phyloP scores from a whole-genome alignment of 2,797 vertebrate species.

The Amphiprion clarkii region DNA sequence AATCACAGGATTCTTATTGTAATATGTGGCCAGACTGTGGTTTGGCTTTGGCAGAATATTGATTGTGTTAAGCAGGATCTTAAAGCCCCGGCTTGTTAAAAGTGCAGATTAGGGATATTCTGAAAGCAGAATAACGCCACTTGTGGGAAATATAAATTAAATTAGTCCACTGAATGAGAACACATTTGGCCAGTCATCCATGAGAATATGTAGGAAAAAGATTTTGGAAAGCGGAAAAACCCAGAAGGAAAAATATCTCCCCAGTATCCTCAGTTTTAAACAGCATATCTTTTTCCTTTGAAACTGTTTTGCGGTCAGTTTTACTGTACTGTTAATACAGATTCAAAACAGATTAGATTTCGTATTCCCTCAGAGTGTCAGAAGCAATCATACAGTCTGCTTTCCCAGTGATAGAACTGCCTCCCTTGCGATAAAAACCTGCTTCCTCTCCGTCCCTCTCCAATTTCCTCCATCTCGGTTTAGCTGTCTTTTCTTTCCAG shows the following conservation, averaged over 20 bases:
- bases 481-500: slow-evolving; percentile 44
- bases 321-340: slow-evolving; percentile 28
- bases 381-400: slow-evolving; percentile 71
- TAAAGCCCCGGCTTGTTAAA: neutral
- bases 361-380: slow-evolving; percentile 59
- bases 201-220: too few species aligned
- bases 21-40: neutral
- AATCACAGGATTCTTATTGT: neutral
- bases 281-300: neutral
- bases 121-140: neutral
- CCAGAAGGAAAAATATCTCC: neutral
- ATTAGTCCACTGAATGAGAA: neutral
- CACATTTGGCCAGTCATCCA: neutral
- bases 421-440: slow-evolving; percentile 62
- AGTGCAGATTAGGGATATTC: neutral
- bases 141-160: neutral
- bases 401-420: slow-evolving; percentile 58
- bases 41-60: neutral
- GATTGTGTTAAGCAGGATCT: neutral
- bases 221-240: too few species aligned
- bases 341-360: slow-evolving; percentile 59
- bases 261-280: slow-evolving; percentile 1
- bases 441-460: slow-evolving; percentile 52
- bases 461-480: slow-evolving; percentile 69
- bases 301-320: slow-evolving; percentile 31